These are phyloP conservation scores for Heterodera filipjevi DNA, from an alignment of 2,888 invertebrate genomes.

Conservation along the genomic window DNA sequence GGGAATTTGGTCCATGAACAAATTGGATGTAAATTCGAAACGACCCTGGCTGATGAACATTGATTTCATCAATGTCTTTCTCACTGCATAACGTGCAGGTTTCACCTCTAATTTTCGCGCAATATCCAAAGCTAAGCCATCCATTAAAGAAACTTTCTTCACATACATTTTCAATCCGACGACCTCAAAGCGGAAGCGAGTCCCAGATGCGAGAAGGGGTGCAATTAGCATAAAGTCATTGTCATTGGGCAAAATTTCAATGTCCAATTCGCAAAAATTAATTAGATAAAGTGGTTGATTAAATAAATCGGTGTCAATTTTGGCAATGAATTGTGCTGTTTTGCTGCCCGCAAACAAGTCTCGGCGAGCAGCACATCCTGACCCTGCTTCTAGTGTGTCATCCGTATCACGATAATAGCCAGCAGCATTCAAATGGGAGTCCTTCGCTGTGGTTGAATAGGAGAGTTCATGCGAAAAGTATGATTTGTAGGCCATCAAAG, in stretches of 20 bases:
- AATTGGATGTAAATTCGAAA: slow-evolving; percentile 18
- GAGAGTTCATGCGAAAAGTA: not conserved
- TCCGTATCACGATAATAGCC: not conserved
- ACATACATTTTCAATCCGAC: not conserved
- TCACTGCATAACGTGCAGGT: slow-evolving; percentile 23
- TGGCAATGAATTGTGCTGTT: slow-evolving; percentile 15
- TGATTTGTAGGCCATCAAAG: not conserved
- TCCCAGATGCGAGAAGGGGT: not conserved
- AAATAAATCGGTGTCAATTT: slow-evolving; percentile 10
- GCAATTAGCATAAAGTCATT: not conserved
- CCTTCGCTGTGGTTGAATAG: not conserved
- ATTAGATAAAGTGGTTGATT: slow-evolving; percentile 12
- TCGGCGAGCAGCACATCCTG: not conserved
- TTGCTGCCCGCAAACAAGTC: not conserved
- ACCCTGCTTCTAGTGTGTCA: not conserved
- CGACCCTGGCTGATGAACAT: slow-evolving; percentile 24
- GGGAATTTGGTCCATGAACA: slow-evolving; percentile 26
- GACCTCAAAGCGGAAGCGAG: not conserved
- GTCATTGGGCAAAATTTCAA: slow-evolving; percentile 1
- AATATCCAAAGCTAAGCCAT: slow-evolving; percentile 29
- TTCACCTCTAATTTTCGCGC: slow-evolving; percentile 8
- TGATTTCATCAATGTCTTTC: slow-evolving; percentile 26
- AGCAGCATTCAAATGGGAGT: not conserved
- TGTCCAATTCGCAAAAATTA: slow-evolving; percentile 5
- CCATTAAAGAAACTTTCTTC: slow-evolving; percentile 10